These are phyloP conservation scores for Strigamia crassipes DNA, from an alignment of 2,888 invertebrate species.

Conservation along the genomic window DNA sequence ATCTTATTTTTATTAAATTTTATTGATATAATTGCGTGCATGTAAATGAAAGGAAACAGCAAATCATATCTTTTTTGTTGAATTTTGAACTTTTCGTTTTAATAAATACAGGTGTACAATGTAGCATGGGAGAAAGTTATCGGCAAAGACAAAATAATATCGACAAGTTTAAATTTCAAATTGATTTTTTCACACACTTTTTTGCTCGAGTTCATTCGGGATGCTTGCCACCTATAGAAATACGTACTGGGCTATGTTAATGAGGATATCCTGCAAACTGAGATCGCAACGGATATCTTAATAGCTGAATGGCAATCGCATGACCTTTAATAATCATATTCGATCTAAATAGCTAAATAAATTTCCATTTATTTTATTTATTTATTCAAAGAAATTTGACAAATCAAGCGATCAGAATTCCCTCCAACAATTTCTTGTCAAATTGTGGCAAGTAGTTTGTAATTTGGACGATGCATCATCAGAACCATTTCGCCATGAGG, in stretches of 20 bases:
- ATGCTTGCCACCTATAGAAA: background rate
- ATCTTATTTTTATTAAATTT: background rate
- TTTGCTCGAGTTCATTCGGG: background rate
- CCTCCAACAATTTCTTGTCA: background rate
- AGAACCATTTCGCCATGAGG: background rate
- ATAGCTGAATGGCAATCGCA: constrained; percentile 19
- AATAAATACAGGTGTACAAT: too few species aligned
- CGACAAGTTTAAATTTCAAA: background rate
- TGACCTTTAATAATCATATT: constrained; percentile 11
- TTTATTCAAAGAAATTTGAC: background rate
- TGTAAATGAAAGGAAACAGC: too few species aligned
- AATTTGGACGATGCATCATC: background rate
- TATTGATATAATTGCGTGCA: too few species aligned
- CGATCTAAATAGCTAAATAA: constrained; percentile 1
- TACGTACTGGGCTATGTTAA: constrained; percentile 13
- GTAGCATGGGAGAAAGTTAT: too few species aligned
- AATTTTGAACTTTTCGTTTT: background rate
- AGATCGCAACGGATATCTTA: constrained; percentile 34
- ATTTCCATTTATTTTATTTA: constrained; percentile 12
- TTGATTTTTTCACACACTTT: background rate
- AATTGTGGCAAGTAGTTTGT: background rate
- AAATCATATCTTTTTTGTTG: too few species aligned
- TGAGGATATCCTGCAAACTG: constrained; percentile 28
- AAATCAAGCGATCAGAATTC: background rate
- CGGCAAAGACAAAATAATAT: background rate